Percentiles rank a stretch among this genome's conserved stretches.
These are phyloP conservation scores for Plectrocnemia conspersa DNA, from an alignment of 1,140 invertebrate genomes.

Conservation along the genomic window DNA sequence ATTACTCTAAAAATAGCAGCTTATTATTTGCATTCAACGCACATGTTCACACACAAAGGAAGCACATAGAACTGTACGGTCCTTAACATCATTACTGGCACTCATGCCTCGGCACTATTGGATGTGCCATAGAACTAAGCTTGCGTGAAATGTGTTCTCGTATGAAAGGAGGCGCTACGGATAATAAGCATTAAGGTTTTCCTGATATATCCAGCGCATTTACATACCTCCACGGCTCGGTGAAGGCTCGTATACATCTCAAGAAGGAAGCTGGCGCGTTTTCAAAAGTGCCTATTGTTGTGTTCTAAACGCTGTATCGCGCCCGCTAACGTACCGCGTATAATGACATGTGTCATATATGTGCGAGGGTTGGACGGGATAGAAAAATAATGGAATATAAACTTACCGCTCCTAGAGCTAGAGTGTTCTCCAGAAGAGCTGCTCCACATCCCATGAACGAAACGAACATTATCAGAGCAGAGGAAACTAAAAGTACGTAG, in stretches of 20 bases:
- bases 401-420: constrained; percentile 61
- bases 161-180: constrained; percentile 22
- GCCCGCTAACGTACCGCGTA: constrained; percentile 2
- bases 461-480: constrained; percentile 66
- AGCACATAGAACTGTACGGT: too few species aligned
- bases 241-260: constrained; percentile 2
- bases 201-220: constrained; percentile 26
- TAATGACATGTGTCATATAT: neutral
- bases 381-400: constrained; percentile 1
- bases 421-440: constrained; percentile 62
- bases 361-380: neutral
- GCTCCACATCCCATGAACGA: constrained; percentile 71
- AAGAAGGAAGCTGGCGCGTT: constrained; percentile 14
- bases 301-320: constrained; percentile 18
- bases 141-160: constrained; percentile 28
- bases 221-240: constrained; percentile 16
- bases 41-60: too few species aligned
- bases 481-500: constrained; percentile 69
- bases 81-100: too few species aligned
- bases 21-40: too few species aligned
- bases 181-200: constrained; percentile 32
- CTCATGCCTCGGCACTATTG: neutral
- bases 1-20: too few species aligned
- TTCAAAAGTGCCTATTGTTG: constrained; percentile 27
- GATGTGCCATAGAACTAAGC: constrained; percentile 15